These are phyloP conservation scores for Lepilemur ruficaudatus DNA, from an alignment of 2,797 vertebrate species.

Conservation along the genomic window DNA sequence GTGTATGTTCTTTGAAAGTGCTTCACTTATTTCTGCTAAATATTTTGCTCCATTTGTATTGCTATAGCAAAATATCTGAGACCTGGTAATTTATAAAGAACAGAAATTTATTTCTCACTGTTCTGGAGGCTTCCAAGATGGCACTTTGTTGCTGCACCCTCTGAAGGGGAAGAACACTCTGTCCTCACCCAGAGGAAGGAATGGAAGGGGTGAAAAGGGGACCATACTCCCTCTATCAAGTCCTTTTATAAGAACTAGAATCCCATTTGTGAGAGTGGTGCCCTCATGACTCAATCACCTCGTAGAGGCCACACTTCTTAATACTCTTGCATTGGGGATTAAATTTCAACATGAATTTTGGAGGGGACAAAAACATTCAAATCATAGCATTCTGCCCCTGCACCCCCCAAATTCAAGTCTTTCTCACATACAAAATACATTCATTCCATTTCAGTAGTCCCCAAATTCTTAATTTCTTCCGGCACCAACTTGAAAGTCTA, in stretches of 20 bases:
- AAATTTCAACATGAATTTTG: background rate
- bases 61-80: background rate
- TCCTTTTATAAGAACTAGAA: background rate
- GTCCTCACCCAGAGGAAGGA: background rate
- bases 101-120: background rate
- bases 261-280: background rate
- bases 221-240: background rate
- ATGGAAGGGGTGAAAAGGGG: background rate
- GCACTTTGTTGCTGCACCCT: background rate
- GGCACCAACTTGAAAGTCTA: background rate
- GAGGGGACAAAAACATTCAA: too few species aligned
- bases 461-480: background rate
- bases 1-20: background rate
- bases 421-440: background rate
- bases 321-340: background rate
- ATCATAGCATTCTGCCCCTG: background rate
- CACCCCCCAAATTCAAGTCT: background rate
- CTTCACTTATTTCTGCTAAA: background rate
- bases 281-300: background rate
- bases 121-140: background rate
- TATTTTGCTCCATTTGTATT: background rate
- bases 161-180: background rate
- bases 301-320: too few species aligned
- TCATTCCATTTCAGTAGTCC: background rate
- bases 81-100: background rate